Evolutionary conservation across 2,113 vertebrate species (phyloP), one percentile per base, ranked within the genome.

Genomic region (Coregonus clupeaformis): DNA sequence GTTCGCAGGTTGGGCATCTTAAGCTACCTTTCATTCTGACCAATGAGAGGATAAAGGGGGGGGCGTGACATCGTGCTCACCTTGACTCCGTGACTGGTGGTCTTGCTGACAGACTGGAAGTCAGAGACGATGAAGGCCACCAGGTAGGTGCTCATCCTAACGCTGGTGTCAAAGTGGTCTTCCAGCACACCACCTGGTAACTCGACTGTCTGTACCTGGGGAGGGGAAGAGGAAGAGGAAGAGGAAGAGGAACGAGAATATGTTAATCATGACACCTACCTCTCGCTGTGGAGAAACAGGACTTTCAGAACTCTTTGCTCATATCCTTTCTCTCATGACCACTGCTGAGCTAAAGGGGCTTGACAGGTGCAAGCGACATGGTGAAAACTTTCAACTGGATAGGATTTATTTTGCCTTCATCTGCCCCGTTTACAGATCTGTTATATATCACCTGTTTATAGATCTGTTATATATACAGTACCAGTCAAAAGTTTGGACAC

Each of bases 101-200:
- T 93, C 85, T 90, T 95, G 93, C 94, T 96, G 85, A 97, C 88
- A 12, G 95, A 97, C 81, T 94, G 86, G 82, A 98, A 98, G 83
- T 97, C 97, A 0, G 93, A 96, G 78, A 98, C 82, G 0, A 98
- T 95, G 84, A 97, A 98, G 71, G 97, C 97, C 80, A 97, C 93
- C 14, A 98, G 89, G 86, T 98, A 98, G 0, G 95, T 97, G 82
- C 96, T 97, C 96, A 98, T 97, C 90, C 91, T 96, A 12, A 98
- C 94, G 1, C 92, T 95, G 72, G 92, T 91, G 77, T 94, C 95
- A 80, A 97, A 98, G 73, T 95, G 90, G 86, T 98, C 96, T 82
- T 98, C 95, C 52, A 96, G 78, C 57, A 98, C 90, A 73, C 93
- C 91, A 11, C 88, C 91, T 0, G 87, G 84, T 49, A 97, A 7